A percentile compares a stretch with the other conserved stretches of the same genome.
Conservation (phyloP, 2,888 invertebrate species). For the Synergus itoensis region DNA sequence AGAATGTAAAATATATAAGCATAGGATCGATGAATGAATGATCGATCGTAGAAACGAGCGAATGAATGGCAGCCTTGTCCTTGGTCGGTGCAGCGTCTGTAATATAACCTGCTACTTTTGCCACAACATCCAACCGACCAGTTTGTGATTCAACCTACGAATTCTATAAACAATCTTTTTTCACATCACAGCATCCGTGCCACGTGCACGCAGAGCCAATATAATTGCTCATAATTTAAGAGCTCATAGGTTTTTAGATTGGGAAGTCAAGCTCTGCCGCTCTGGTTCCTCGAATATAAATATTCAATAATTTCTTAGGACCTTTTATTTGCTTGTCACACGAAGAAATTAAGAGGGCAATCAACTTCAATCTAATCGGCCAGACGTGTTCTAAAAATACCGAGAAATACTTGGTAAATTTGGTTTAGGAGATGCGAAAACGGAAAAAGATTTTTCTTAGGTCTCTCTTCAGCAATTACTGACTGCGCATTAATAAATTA, state of each 20-base stretch:
- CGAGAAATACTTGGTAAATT: background rate
- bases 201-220: background rate
- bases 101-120: background rate
- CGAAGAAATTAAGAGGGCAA: background rate
- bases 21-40: background rate
- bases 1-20: background rate
- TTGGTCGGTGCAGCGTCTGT: conserved; percentile 14
- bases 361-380: background rate
- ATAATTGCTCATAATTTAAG: background rate
- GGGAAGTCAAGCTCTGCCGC: background rate
- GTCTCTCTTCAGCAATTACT: no score
- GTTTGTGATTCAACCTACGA: conserved; percentile 31
- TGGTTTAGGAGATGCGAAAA: background rate
- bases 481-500: no score
- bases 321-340: background rate
- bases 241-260: background rate
- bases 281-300: background rate
- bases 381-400: background rate
- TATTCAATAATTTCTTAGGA: background rate
- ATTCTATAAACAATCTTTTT: conserved; percentile 36
- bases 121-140: conserved; percentile 1
- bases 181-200: background rate
- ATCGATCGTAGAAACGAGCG: conserved; percentile 17
- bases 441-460: background rate
- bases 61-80: conserved; percentile 38